Base-by-base conservation (phyloP, 2,113 vertebrate genomes). In the Zosterops japonicus region DNA sequence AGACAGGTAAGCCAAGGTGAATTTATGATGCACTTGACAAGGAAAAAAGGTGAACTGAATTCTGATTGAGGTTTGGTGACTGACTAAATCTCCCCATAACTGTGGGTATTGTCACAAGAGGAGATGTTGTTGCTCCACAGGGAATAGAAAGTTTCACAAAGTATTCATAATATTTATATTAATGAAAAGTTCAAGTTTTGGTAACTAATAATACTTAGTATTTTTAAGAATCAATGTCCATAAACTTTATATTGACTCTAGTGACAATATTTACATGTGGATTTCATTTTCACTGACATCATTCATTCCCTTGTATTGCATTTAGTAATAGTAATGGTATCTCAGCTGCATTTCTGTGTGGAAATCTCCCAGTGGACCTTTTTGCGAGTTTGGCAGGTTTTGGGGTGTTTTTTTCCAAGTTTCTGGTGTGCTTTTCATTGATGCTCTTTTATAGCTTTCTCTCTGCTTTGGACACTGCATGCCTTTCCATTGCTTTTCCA, bases 361-460 rank as follows among this genome's bases (percentile, higher is more conserved):
- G 31, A 68, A 83, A 70, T 80, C 28, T 77, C 53, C n/a, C 72
- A 72, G 44, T 8, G 52, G 35, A 49, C 13, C 5, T 65, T 90
- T 79, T 55, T 55, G 44, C 75, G 67, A 90, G 14, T 25, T 61
- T 72, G 41, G 56, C 56, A 47, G 27, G 11, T 9, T 53, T 70
- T 0, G 8, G 14, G 14, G 2, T 0, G 1, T 47, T 35, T 29
- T 71, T 39, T 47, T 41, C 36, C 42, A 72, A 75, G 42, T 74
- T 93, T 74, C 82, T 93, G 35, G 15, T 70, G 55, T 93, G 47
- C 70, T 93, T 93, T 94, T 96, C 55, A 63, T 60, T 47, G 39
- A 14, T 82, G 27, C 9, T 67, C 39, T 89, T 95, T 96, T 72
- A 55, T 21, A 67, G 29, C 18, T 89, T 89, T 82, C 42, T 91